phyloP scores from a whole-genome alignment of 2,113 vertebrate species.

The Nothocercus julius region DNA sequence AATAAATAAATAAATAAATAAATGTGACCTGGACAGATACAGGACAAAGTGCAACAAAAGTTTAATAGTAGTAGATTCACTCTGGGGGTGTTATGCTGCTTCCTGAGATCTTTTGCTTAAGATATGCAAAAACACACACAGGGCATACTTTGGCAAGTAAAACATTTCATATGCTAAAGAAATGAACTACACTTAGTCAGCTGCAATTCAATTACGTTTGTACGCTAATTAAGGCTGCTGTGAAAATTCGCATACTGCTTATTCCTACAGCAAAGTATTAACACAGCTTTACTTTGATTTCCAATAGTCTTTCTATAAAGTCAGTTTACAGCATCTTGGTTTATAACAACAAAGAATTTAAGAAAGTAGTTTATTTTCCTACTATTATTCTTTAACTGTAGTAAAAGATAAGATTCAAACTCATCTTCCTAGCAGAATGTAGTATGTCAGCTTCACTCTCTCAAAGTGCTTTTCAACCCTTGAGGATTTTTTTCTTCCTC shows the following conservation, averaged over 20 bases:
- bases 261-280: neutral
- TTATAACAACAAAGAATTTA: neutral
- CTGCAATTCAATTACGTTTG: neutral
- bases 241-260: neutral
- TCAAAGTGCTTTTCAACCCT: neutral
- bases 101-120: constrained; percentile 9
- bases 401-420: neutral
- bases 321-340: neutral
- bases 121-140: neutral
- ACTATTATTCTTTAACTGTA: neutral
- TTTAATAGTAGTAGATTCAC: neutral
- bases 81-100: neutral
- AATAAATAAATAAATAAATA: neutral
- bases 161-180: neutral
- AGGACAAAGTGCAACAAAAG: neutral
- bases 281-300: neutral
- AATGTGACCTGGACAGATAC: neutral
- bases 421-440: neutral
- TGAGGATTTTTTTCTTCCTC: neutral
- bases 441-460: neutral
- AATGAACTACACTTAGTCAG: neutral
- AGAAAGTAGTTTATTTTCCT: neutral
- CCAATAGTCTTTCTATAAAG: neutral
- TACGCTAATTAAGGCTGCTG: neutral
- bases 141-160: neutral